Percentiles rank a stretch among this genome's conserved stretches.
phyloP scores from a whole-genome alignment of 1,140 invertebrate species.

The Drosophila rhopaloa region DNA sequence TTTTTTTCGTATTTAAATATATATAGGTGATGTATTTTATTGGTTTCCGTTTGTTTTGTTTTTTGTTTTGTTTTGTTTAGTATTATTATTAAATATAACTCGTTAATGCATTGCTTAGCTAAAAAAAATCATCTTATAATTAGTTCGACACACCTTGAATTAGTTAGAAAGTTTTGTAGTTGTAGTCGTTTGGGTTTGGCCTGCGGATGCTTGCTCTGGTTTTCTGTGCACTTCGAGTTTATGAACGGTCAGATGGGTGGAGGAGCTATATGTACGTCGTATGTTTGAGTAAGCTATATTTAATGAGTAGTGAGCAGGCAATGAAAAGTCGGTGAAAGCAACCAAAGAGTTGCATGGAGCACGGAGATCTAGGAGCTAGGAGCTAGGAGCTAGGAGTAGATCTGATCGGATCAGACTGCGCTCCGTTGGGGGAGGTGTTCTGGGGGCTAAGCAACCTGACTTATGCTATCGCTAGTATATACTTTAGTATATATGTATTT shows the following conservation, averaged over 20 bases:
- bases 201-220: constrained; percentile 1
- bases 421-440: not conserved
- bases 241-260: constrained; percentile 2
- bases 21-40: constrained; percentile 61
- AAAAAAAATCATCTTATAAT: constrained; percentile 78
- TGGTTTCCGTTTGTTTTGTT: constrained; percentile 52
- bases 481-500: constrained; percentile 35
- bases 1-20: constrained; percentile 71
- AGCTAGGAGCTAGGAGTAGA: constrained; percentile 3
- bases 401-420: constrained; percentile 5
- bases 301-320: constrained; percentile 39
- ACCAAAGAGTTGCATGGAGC: constrained; percentile 18
- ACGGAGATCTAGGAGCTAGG: not conserved
- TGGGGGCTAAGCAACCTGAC: constrained; percentile 45
- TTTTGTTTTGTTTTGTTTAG: constrained; percentile 43
- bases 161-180: constrained; percentile 53
- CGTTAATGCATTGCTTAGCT: constrained; percentile 78
- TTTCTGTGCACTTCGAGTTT: not conserved
- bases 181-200: constrained; percentile 17
- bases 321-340: constrained; percentile 34
- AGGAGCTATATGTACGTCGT: constrained; percentile 17
- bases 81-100: constrained; percentile 78
- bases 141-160: constrained; percentile 76
- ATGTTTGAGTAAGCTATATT: constrained; percentile 34
- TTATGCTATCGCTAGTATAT: constrained; percentile 51